These are phyloP conservation scores for Siderastrea radians DNA, from an alignment of 92 coral and sea anemone species.

Conservation along the genomic window DNA sequence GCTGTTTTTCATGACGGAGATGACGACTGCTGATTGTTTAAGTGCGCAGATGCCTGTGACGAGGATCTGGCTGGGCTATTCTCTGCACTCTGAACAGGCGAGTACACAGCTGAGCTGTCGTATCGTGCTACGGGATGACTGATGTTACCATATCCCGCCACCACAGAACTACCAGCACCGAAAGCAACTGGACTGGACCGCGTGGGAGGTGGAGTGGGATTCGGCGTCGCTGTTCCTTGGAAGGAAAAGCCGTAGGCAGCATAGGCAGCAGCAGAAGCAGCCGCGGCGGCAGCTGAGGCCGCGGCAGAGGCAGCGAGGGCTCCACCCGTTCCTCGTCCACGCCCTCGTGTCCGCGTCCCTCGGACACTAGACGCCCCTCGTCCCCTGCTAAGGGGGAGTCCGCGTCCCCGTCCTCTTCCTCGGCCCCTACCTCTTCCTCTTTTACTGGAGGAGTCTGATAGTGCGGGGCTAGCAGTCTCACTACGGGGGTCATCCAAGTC, in stretches of 20 bases:
- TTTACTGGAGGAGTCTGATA: conserved; percentile 60
- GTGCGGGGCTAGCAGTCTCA: conserved; percentile 83
- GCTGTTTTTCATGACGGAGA: conserved; percentile 11
- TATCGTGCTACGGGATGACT: conserved; percentile 90
- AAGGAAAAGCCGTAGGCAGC: conserved; percentile 98
- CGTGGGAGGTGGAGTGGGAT: conserved; percentile 92
- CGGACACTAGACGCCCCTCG: conserved; percentile 86
- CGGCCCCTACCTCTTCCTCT: conserved; percentile 94
- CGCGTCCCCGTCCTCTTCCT: conserved; percentile 90
- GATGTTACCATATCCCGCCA: conserved; percentile 68
- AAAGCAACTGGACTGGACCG: conserved; percentile 98
- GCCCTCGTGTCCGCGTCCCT: conserved; percentile 91
- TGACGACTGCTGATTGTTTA: conserved; percentile 40
- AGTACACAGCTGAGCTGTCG: conserved; percentile 60
- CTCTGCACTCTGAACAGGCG: conserved; percentile 50
- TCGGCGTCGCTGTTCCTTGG: conserved; percentile 87
- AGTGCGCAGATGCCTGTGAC: conserved; percentile 30
- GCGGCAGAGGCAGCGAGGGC: conserved; percentile 99
- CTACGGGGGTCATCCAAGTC: conserved; percentile 81
- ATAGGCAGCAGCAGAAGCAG: conserved; percentile 98
- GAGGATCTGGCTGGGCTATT: conserved; percentile 53
- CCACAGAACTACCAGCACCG: conserved; percentile 82
- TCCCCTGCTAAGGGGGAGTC: conserved; percentile 73
- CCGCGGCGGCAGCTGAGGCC: conserved; percentile 99
- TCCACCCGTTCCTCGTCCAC: conserved; percentile 97